Base-by-base conservation (phyloP, 2,113 vertebrate species). In the Phoxinus phoxinus region DNA sequence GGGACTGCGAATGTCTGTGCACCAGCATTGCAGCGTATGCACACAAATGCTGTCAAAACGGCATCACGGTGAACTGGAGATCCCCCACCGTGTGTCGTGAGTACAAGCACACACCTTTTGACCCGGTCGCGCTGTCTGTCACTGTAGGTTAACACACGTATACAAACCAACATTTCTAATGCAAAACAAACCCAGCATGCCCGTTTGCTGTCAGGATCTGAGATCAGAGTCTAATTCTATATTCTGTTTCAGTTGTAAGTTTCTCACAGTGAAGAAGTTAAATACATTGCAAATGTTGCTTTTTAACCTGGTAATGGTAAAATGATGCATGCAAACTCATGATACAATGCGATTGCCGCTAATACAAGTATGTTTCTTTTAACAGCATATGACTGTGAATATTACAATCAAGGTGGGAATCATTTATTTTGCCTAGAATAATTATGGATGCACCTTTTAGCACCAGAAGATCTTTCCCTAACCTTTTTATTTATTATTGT, bases 1-100 rank as follows among this genome's bases (percentile, higher is more conserved):
- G 98, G 3, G 98, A 99, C 59, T 99, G 98, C 0, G 98, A 99
- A 90, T 99, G 98, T 85, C 92, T 99, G n/a, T 99, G 98, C 48
- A 98, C 98, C 23, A 98, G 95, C 37, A 95, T 99, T 13, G 97
- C 98, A 23, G 98, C 96, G 0, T 99, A 99, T 9, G 98, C 97
- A 2, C 95, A 99, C 92, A 98, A 97, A 86, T 99, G 98, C 91
- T 99, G 97, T 91, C 97, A 98, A 90, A 96, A 97, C 80, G 98
- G 98, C 6, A 93, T 97, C 71, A 92, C 91, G 0, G 93, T 99
- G 87, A 95, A 96, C 78, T 99, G 98, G 98, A 92, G 98, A 89
- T 94, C 97, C 2, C 95, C 97, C 35, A 94, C 94, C 0, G 92
- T 97, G 71, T 99, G 98, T 78, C 95, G 98, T 99, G 93, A 85